Evolutionary conservation across 2,113 vertebrate species (phyloP), one percentile per base, ranked within the genome.

Genomic region (Oryzias woworae): DNA sequence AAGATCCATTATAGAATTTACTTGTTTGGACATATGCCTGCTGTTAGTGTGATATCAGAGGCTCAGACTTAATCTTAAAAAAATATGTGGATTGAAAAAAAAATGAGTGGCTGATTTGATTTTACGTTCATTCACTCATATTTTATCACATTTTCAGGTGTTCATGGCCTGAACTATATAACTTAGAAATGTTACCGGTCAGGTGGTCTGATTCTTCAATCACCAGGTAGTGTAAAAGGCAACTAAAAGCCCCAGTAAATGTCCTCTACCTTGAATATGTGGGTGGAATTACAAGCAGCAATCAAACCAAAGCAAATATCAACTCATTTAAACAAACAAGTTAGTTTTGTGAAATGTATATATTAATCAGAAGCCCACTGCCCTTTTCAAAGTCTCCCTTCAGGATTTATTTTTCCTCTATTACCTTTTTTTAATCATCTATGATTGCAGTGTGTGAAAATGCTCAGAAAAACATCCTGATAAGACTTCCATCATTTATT

Each of bases 291-390:
- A 36, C 10, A 36, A 36, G 10, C 7, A 36, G 28, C 1, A 26
- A 49, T 36, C 23, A 28, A 4, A 47, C 44, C 14, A 17, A 14
- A 13, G 1, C 43, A 17, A 7, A 17, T 22, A 26, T 23, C 24
- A 22, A 45, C 14, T 45, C 65, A 66, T 26, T 59, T 45, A 57
- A 31, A 64, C 4, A 16, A 6, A 31, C 45, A 47, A 5, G 53
- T 36, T 22, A 62, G 58, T 72, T 71, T 51, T 64, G 58, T 52
- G 45, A 67, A 69, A 76, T 69, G 43, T 48, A 24, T 22, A 46
- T 62, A 71, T 69, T 86, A 78, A 84, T 83, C 82, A 80, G 65
- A 57, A 77, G 48, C 59, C 70, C 69, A 80, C 80, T 74, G 81
- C 69, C 59, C 58, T 62, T 43, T 71, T 82, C 53, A 70, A 28